These are phyloP conservation scores for Passer domesticus DNA, from an alignment of 2,113 vertebrate species.

Conservation along the genomic window DNA sequence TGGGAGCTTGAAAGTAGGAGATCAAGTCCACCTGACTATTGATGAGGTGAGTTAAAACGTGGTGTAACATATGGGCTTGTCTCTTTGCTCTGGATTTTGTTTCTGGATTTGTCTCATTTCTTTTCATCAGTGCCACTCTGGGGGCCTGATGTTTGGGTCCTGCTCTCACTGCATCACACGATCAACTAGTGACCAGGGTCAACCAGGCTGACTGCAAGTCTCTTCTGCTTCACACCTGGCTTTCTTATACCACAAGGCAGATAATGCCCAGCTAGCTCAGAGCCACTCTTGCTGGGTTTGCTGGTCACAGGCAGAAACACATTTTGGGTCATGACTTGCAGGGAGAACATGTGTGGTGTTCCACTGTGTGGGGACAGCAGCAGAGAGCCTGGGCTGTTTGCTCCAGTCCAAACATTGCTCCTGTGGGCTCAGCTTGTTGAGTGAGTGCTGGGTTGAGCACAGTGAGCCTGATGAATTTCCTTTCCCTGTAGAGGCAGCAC, in stretches of 20 bases:
- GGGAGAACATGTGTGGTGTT: neutral
- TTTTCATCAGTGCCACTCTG: rapidly evolving
- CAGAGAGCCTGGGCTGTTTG: neutral
- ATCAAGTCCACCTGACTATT: constrained; percentile 83
- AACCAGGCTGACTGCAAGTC: too few relatives aligned
- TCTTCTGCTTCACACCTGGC: neutral
- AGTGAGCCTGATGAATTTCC: neutral
- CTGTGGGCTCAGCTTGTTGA: neutral
- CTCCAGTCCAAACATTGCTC: neutral
- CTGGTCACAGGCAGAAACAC: neutral
- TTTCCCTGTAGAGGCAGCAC: neutral
- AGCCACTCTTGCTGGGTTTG: neutral
- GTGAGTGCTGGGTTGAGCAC: neutral
- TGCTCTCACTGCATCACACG: rapidly evolving
- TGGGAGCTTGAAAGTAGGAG: constrained; percentile 87
- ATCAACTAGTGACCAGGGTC: neutral
- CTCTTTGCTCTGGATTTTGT: neutral
- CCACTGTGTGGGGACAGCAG: rapidly evolving
- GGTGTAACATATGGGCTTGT: neutral
- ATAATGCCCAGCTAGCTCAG: neutral
- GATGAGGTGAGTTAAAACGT: constrained; percentile 85
- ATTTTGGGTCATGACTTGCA: neutral
- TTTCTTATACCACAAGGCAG: rapidly evolving
- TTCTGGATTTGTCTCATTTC: neutral
- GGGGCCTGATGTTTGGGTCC: neutral